These are phyloP conservation scores for Mantis religiosa DNA, from an alignment of 2,888 invertebrate species.

Conservation along the genomic window DNA sequence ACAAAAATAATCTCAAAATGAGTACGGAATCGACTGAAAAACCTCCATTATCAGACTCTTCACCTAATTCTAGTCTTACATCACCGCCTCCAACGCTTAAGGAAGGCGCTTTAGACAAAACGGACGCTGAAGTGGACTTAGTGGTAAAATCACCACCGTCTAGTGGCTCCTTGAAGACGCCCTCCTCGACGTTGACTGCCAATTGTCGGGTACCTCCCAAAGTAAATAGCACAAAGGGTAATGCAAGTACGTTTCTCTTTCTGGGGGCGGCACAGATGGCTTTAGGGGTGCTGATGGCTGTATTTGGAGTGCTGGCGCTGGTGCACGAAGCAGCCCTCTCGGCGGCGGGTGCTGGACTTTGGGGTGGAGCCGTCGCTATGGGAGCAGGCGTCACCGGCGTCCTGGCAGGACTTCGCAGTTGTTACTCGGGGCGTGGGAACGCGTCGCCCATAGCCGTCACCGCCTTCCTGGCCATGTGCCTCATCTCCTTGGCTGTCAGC, in stretches of 20 bases:
- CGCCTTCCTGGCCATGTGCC: slow-evolving; percentile 39
- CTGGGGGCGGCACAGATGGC: slow-evolving; percentile 34
- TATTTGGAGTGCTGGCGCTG: slow-evolving; percentile 37
- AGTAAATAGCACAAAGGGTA: background rate
- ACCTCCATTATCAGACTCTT: background rate
- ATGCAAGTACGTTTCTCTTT: slow-evolving; percentile 27
- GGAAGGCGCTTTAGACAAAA: background rate
- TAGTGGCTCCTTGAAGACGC: slow-evolving; percentile 9
- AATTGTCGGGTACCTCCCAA: background rate
- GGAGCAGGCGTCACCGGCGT: slow-evolving; percentile 36
- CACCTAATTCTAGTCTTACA: background rate
- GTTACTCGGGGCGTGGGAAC: slow-evolving; percentile 24
- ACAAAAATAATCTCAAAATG: background rate
- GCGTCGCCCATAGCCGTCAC: slow-evolving; percentile 32
- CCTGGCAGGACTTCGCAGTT: slow-evolving; percentile 36
- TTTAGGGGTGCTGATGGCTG: slow-evolving; percentile 37
- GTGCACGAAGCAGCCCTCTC: slow-evolving; percentile 37
- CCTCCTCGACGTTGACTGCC: background rate
- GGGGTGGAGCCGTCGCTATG: slow-evolving; percentile 37
- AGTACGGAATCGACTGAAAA: background rate
- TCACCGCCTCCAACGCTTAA: background rate
- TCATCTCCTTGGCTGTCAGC: slow-evolving; percentile 39
- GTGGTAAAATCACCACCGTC: slow-evolving; percentile 32
- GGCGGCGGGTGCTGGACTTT: slow-evolving; percentile 37
- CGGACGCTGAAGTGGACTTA: background rate